phyloP scores from a whole-genome alignment of 2,797 vertebrate genomes.

The Pelochelys cantorii region DNA sequence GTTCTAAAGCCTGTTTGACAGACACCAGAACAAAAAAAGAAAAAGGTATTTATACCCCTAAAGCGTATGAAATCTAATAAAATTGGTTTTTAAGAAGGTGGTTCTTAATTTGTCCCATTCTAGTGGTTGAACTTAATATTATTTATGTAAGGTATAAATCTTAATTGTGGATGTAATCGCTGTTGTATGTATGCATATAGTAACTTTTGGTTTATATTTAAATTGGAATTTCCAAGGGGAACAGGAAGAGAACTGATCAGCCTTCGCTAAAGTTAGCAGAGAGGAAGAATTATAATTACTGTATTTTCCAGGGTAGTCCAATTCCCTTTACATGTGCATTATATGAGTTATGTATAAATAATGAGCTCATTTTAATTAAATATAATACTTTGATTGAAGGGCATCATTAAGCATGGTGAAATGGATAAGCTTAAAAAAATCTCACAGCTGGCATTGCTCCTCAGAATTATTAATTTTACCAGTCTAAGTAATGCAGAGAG shows the following conservation, averaged over 20 bases:
- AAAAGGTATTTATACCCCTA: constrained; percentile 83
- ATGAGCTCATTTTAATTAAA: neutral
- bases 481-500: neutral
- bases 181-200: neutral
- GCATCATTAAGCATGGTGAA: neutral
- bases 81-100: neutral
- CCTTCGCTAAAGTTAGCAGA: neutral
- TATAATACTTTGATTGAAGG: neutral
- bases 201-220: neutral
- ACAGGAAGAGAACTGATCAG: neutral
- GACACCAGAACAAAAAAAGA: constrained; percentile 93
- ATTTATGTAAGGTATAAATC: neutral
- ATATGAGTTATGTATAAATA: neutral
- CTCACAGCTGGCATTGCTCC: neutral
- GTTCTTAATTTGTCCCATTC: neutral
- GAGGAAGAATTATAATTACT: neutral
- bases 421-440: neutral
- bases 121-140: neutral
- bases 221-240: neutral
- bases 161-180: neutral
- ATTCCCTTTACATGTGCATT: neutral
- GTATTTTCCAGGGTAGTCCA: neutral
- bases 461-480: neutral
- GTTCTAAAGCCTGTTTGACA: constrained; percentile 93
- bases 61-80: neutral